Base-by-base conservation (phyloP, 2,888 invertebrate genomes). In the Thalpophila matura region DNA sequence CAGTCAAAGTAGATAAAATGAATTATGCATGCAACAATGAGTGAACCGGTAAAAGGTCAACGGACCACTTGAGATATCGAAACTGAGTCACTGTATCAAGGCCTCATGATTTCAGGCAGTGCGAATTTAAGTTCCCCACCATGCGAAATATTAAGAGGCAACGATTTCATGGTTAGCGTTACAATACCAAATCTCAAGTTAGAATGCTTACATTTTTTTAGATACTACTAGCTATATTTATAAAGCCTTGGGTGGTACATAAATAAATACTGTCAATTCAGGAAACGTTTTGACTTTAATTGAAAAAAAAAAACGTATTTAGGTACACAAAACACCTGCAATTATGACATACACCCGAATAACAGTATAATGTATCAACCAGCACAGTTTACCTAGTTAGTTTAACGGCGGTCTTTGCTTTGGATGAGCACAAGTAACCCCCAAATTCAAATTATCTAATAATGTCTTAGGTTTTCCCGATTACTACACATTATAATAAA, bases 11-110 rank as follows among this genome's bases (percentile, higher is more conserved):
- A 75, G 78, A 72, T 82, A 76, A 84, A 84, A 75, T 77, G 79
- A 84, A 83, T 76, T 82, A 85, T 84, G 75, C 83, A 85, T 84
- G 86, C 86, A 89, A 86, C 86, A 87, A 85, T 87, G 85, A 86
- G 81, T 83, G 79, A 83, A 86, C 86, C 86, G 85, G 90, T 86
- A 90, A 93, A 93, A 93, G 92, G 92, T 94, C 92, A 94, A 91
- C 89, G 91, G 89, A 91, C 90, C 89, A 89, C 83, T 87, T 78
- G 85, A 86, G 88, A 89, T 91, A 94, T 91, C 90, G 91, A 89
- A 93, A 93, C 91, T 91, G 91, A 94, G 94, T 94, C 92, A 93
- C 89, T 92, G 86, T 92, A 91, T 86, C 94, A 94, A 93, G 94
- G 94, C 84, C 90, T 89, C 79, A 62, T 62, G 82, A 88, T 92